Evolutionary conservation across 2,797 vertebrate genomes (phyloP).

Genomic region (Anabacerthia variegaticeps): DNA sequence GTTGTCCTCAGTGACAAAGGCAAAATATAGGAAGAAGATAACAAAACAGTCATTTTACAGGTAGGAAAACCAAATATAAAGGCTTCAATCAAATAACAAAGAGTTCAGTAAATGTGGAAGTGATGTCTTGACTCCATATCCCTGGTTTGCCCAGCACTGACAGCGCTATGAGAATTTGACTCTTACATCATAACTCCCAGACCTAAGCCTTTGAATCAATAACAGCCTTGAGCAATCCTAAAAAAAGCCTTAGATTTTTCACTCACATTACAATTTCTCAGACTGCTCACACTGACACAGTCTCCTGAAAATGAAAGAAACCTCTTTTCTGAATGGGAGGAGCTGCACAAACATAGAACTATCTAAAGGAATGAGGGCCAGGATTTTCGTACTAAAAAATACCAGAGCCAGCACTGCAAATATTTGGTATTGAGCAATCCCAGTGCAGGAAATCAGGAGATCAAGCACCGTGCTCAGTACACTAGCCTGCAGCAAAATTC

Average conservation of each 20-base stretch:
- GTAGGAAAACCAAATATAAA: fast-evolving
- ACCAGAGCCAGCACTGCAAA: background rate
- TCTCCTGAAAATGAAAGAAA: background rate
- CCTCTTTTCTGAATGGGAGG: background rate
- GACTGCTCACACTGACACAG: background rate
- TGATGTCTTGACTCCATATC: background rate
- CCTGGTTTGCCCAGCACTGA: background rate
- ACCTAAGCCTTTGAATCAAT: background rate
- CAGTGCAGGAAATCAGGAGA: fast-evolving
- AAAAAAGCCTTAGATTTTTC: background rate
- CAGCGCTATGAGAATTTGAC: background rate
- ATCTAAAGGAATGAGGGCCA: background rate
- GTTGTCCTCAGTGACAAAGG: background rate
- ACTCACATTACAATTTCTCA: background rate
- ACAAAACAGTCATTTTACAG: fast-evolving
- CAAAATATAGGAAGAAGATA: background rate
- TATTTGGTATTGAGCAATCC: background rate
- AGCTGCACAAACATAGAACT: fast-evolving
- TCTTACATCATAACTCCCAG: background rate
- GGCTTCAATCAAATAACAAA: background rate
- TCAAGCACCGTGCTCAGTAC: background rate
- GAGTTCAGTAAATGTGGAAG: fast-evolving
- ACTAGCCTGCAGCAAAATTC: background rate
- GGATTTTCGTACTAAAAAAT: background rate
- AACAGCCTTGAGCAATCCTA: background rate